phyloP scores from a whole-genome alignment of 2,888 invertebrate genomes.

The Erynnis tages region DNA sequence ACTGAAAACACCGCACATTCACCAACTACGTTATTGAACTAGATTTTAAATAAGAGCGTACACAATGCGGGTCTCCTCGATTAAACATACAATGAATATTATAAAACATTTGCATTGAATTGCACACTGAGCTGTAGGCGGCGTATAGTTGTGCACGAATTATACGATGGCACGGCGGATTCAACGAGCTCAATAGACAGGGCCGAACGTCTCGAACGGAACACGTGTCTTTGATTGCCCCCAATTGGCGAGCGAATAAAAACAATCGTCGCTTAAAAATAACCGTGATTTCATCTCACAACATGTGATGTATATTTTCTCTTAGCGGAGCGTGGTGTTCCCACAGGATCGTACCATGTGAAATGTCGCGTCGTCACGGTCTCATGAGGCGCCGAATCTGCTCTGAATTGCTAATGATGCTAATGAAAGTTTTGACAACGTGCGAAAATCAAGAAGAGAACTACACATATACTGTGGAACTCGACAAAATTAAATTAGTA shows the following conservation, averaged over 20 bases:
- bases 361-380: conserved; percentile 61
- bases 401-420: conserved; percentile 62
- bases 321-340: conserved; percentile 59
- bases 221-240: conserved; percentile 80
- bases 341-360: conserved; percentile 68
- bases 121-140: conserved; percentile 6
- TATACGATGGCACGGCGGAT: conserved; percentile 43
- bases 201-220: conserved; percentile 65
- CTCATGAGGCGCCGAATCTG: conserved; percentile 61
- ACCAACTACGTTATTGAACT: conserved; percentile 1
- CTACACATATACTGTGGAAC: no score
- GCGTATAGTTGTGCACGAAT: conserved; percentile 25
- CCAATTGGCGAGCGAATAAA: conserved; percentile 81
- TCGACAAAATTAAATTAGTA: no score
- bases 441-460: conserved; percentile 31
- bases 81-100: conserved; percentile 15
- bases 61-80: not conserved
- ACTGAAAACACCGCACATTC: not conserved
- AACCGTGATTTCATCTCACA: conserved; percentile 79
- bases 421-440: conserved; percentile 42
- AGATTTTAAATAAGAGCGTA: conserved; percentile 2
- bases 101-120: conserved; percentile 26
- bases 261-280: conserved; percentile 81
- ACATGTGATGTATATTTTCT: conserved; percentile 76
- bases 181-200: conserved; percentile 67